phyloP scores from a whole-genome alignment of 2,113 vertebrate species.

The Leucopsar rothschildi region DNA sequence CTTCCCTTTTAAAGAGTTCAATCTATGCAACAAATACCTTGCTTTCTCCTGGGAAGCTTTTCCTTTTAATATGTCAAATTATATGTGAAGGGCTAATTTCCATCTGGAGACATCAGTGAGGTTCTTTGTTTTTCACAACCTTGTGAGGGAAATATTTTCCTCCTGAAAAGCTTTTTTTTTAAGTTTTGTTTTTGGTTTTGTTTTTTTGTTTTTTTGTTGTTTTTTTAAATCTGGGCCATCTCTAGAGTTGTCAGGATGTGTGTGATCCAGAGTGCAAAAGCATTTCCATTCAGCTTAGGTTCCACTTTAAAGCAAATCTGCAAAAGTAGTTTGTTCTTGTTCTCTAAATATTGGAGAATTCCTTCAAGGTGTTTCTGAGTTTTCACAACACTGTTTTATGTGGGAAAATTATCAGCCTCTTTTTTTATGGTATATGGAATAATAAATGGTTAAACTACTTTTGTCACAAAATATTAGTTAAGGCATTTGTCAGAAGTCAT shows the following conservation, averaged over 20 bases:
- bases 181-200: too few species aligned
- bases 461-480: not conserved
- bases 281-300: not conserved
- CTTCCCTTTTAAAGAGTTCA: constrained; percentile 30
- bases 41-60: constrained; percentile 49
- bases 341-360: not conserved
- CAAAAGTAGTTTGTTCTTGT: not conserved
- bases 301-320: not conserved
- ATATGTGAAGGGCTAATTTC: constrained; percentile 65
- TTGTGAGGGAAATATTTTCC: constrained; percentile 39
- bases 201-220: too few species aligned
- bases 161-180: not conserved
- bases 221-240: rapidly evolving
- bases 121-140: constrained; percentile 41
- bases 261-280: not conserved
- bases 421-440: not conserved
- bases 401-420: not conserved
- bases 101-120: constrained; percentile 35
- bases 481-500: not conserved
- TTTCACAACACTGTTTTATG: not conserved
- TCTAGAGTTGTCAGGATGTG: not conserved
- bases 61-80: constrained; percentile 65
- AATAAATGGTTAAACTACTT: not conserved
- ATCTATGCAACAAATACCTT: constrained; percentile 43
- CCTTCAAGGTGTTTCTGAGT: not conserved